A percentile compares a stretch with the other conserved stretches of the same genome.
These are phyloP conservation scores for Haliclystus octoradiatus DNA, from an alignment of 30 jellyfish, hydroid and myxozoan genomes.

Conservation along the genomic window DNA sequence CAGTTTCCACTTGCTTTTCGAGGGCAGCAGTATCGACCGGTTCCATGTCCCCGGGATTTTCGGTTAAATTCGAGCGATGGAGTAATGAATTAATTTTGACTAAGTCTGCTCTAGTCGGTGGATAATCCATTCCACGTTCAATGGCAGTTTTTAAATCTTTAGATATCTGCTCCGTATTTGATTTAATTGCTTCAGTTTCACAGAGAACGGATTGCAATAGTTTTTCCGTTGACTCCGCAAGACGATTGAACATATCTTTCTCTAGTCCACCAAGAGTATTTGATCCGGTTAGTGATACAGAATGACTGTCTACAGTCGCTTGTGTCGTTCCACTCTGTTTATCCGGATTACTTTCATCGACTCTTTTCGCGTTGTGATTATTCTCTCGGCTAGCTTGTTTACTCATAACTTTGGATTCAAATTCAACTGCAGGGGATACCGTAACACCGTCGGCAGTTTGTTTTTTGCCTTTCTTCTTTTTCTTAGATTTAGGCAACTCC, in stretches of 20 bases:
- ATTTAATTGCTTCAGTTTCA: constrained; percentile 93
- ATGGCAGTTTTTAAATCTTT: constrained; percentile 84
- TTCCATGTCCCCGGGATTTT: constrained; percentile 51
- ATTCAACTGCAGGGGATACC: background rate
- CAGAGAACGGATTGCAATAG: constrained; percentile 79
- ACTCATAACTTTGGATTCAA: background rate
- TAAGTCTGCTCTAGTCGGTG: constrained; percentile 81
- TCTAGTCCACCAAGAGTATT: too few species aligned
- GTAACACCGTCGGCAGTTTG: constrained; percentile 1
- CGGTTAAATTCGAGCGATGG: background rate
- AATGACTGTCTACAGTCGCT: background rate
- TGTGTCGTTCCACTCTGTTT: background rate
- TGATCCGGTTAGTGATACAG: background rate
- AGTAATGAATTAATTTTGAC: constrained; percentile 66
- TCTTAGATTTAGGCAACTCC: constrained; percentile 9
- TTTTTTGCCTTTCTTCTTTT: constrained; percentile 23
- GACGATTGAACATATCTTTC: constrained; percentile 58
- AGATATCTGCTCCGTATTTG: constrained; percentile 92
- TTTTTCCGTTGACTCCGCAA: constrained; percentile 91
- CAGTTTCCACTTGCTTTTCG: constrained; percentile 90
- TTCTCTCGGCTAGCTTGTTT: background rate
- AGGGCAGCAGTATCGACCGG: constrained; percentile 72
- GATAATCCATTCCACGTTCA: constrained; percentile 75
- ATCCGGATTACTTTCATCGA: too few species aligned
- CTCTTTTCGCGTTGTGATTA: background rate